phyloP scores from a whole-genome alignment of 1,140 invertebrate species.

The Drosophila prosaltans region DNA sequence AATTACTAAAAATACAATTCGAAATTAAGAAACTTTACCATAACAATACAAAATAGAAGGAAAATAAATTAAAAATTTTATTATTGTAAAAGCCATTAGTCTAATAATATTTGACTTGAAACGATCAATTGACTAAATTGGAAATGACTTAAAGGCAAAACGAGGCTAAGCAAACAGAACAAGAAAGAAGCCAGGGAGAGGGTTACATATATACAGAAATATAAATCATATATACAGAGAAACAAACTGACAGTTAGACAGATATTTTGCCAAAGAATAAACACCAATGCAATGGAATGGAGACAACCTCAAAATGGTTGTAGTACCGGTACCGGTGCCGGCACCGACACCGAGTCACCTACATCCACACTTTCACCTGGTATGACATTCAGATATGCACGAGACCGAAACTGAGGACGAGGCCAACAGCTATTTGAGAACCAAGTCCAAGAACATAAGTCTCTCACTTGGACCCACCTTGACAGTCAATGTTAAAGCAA shows the following conservation, averaged over 20 bases:
- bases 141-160: slow-evolving; percentile 44
- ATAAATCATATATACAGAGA: not conserved
- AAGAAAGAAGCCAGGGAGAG: slow-evolving; percentile 1
- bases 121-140: slow-evolving; percentile 69
- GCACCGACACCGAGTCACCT: not conserved
- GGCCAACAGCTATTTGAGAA: slow-evolving; percentile 47
- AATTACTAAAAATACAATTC: not conserved
- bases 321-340: slow-evolving; percentile 1
- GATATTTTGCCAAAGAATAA: slow-evolving; percentile 63
- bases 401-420: slow-evolving; percentile 34
- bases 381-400: slow-evolving; percentile 31
- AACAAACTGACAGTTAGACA: slow-evolving; percentile 49
- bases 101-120: slow-evolving; percentile 74
- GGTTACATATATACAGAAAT: not conserved
- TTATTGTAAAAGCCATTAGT: slow-evolving; percentile 57
- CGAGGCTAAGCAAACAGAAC: not conserved
- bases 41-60: not conserved
- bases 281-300: slow-evolving; percentile 52
- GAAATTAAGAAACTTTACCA: not conserved
- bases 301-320: slow-evolving; percentile 56
- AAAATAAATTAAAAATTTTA: slow-evolving; percentile 11
- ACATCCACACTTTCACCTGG: slow-evolving; percentile 8
- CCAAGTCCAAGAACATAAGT: slow-evolving; percentile 44
- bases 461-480: slow-evolving; percentile 56
- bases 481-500: slow-evolving; percentile 75